Evolutionary conservation across 1,140 invertebrate species (phyloP).

Genomic region (Temnothorax nylanderi): DNA sequence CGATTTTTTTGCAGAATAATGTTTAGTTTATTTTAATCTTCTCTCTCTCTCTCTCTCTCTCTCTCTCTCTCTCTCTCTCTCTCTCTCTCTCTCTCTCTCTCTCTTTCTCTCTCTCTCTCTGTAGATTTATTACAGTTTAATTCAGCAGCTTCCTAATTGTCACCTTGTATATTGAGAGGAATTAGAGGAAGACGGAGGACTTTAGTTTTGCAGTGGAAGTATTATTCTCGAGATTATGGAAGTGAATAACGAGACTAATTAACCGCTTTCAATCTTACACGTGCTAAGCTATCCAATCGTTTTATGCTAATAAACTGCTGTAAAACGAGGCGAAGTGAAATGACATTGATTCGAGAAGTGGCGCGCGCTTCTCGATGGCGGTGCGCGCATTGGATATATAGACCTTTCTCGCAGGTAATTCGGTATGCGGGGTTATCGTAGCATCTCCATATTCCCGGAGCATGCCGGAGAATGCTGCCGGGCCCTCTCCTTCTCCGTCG

Average conservation of each 20-base stretch:
- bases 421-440: conserved; percentile 63
- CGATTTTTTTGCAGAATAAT: too few species aligned
- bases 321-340: conserved; percentile 54
- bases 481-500: conserved; percentile 3
- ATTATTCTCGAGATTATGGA: background rate
- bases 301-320: conserved; percentile 61
- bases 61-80: too few species aligned
- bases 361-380: background rate
- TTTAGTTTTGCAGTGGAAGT: background rate
- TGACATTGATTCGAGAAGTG: conserved; percentile 11
- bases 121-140: background rate
- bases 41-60: too few species aligned
- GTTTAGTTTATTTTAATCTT: too few species aligned
- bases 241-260: background rate
- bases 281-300: conserved; percentile 36
- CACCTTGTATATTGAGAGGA: background rate
- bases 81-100: too few species aligned
- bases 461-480: conserved; percentile 44
- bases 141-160: background rate
- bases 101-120: background rate
- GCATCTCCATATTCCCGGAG: conserved; percentile 57
- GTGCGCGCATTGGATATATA: conserved; percentile 31
- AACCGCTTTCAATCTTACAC: background rate
- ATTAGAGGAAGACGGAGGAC: background rate
- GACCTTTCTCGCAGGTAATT: conserved; percentile 58